These are phyloP conservation scores for Istiophorus platypterus DNA, from an alignment of 2,113 vertebrate genomes.

Conservation along the genomic window DNA sequence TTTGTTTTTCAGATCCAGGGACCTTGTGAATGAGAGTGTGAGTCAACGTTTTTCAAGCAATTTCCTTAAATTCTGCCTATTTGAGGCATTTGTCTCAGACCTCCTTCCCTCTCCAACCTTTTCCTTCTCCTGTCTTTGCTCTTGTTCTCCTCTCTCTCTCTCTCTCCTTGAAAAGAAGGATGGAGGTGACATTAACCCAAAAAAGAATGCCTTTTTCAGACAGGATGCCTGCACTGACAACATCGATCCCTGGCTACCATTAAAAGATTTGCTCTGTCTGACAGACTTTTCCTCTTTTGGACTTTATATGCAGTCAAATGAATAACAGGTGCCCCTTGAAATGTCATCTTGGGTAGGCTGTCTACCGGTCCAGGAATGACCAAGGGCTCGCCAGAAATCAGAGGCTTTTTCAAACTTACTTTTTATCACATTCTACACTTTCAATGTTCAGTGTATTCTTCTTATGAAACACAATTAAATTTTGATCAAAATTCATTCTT, in stretches of 20 bases:
- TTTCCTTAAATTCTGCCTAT: slow-evolving; percentile 70
- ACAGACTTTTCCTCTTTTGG: slow-evolving; percentile 82
- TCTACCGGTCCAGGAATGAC: slow-evolving; percentile 43
- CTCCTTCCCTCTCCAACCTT: slow-evolving; percentile 5
- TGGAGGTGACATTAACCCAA: slow-evolving; percentile 61
- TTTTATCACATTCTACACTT: slow-evolving; percentile 24
- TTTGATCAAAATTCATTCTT: slow-evolving; percentile 65
- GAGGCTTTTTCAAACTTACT: slow-evolving; percentile 8
- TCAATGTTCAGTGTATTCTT: slow-evolving; percentile 13
- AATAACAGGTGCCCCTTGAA: slow-evolving; percentile 81
- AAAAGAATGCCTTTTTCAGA: slow-evolving; percentile 81
- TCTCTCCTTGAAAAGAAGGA: slow-evolving; percentile 61
- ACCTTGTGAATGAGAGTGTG: slow-evolving; percentile 37
- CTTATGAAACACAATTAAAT: slow-evolving; percentile 44
- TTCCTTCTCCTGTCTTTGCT: slow-evolving; percentile 6
- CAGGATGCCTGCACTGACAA: slow-evolving; percentile 82
- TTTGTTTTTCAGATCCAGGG: slow-evolving; percentile 82
- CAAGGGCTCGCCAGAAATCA: background rate
- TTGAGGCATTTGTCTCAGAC: slow-evolving; percentile 56
- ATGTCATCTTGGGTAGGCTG: slow-evolving; percentile 68
- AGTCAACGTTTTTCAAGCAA: slow-evolving; percentile 78
- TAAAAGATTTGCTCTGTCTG: slow-evolving; percentile 86
- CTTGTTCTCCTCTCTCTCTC: slow-evolving; percentile 12
- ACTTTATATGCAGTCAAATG: slow-evolving; percentile 72
- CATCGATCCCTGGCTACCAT: slow-evolving; percentile 85